These are phyloP conservation scores for Lampropteryx suffumata DNA, from an alignment of 2,888 invertebrate species.

Conservation along the genomic window DNA sequence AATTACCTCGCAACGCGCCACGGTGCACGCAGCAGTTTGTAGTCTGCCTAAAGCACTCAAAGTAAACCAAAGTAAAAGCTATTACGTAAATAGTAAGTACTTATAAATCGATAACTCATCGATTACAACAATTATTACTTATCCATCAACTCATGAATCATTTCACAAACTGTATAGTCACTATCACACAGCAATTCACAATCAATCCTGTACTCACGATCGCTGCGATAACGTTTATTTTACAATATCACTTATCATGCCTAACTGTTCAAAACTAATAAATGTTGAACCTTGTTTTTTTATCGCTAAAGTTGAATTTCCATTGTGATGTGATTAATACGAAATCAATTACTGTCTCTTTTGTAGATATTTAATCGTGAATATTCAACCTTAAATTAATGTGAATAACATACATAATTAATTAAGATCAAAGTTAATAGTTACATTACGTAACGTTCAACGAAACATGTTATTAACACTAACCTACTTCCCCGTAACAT, in stretches of 20 bases:
- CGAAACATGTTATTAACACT: too few relatives aligned
- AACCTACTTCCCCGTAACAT: too few relatives aligned
- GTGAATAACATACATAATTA: constrained; percentile 12
- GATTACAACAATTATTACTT: constrained; percentile 17
- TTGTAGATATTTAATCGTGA: constrained; percentile 7
- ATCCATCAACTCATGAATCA: constrained; percentile 27
- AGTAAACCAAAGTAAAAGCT: constrained; percentile 12
- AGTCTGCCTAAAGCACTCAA: background rate
- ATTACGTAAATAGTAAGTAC: constrained; percentile 9
- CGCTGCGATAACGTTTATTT: constrained; percentile 5
- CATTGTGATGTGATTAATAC: background rate
- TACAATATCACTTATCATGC: background rate
- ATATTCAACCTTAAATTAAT: constrained; percentile 9
- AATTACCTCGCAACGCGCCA: too few relatives aligned
- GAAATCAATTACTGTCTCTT: constrained; percentile 15
- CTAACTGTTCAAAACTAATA: constrained; percentile 9
- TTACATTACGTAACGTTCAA: background rate
- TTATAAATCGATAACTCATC: constrained; percentile 26
- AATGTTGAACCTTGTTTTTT: background rate
- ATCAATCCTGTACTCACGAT: background rate
- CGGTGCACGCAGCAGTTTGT: too few relatives aligned
- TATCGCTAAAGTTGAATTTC: background rate
- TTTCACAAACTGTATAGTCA: constrained; percentile 23
- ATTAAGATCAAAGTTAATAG: constrained; percentile 7
- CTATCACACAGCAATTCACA: background rate